Base-by-base conservation (phyloP, 2,888 invertebrate species). In the Apodemia duryi region DNA sequence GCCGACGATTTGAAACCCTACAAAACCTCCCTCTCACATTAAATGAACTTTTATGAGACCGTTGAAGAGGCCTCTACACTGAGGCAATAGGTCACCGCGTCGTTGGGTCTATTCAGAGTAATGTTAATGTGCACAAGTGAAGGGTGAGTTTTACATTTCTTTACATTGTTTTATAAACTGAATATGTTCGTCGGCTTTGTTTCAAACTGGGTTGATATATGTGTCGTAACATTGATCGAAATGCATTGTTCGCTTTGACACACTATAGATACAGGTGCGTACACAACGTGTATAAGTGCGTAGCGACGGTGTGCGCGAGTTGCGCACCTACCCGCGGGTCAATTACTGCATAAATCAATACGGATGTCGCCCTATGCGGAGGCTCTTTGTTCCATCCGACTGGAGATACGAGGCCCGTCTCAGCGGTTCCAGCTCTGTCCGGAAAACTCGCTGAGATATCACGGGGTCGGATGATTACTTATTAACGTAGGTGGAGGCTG, bases 401-500 rank as follows among this genome's bases (percentile, higher is more conserved):
- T 85, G 83, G 82, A 87, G 87, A 85, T 83, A 80, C 85, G 82
- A 85, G 85, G 83, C 82, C 84, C 84, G 84, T 86, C 88, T 89
- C 86, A 78, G 84, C 81, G 84, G 82, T 85, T 85, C 83, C 86
- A 84, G 87, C 82, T 84, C 83, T 79, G 85, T 81, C 88, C 90
- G 89, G 90, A 88, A 89, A 86, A 86, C 86, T 90, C 84, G 85
- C 83, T 84, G 86, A 90, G 90, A 89, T 87, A 88, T 85, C 84
- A 84, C 88, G 84, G 88, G 88, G 86, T 88, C 87, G 89, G 85
- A 89, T 89, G 90, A 91, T 91, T 91, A 91, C 91, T 91, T 91
- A 91, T 91, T 91, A 91, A 91, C 91, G 90, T 91, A 88, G 91
- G 89, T 90, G 91, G 90, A 89, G 91, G 89, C 84, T 84, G 88